A percentile compares a stretch with the other conserved stretches of the same genome.
These are phyloP conservation scores for Thaumatotibia leucotreta DNA, from an alignment of 1,140 invertebrate species.

Conservation along the genomic window DNA sequence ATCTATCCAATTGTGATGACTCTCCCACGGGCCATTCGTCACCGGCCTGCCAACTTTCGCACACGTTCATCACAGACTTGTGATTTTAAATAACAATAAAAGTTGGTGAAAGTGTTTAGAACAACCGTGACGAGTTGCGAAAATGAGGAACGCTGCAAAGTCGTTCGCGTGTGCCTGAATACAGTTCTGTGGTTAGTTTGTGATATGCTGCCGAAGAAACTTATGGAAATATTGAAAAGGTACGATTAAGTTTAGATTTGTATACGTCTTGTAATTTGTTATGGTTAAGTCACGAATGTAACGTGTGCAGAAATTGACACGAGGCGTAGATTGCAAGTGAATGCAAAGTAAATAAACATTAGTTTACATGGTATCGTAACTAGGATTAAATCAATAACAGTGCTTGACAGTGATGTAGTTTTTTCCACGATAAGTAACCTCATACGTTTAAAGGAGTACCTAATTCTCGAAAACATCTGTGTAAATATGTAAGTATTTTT, in stretches of 20 bases:
- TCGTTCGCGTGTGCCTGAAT: not conserved
- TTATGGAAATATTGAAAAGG: slow-evolving; percentile 50
- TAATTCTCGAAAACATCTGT: too few relatives aligned
- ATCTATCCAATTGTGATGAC: slow-evolving; percentile 41
- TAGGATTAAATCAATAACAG: too few relatives aligned
- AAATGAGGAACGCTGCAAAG: not conserved
- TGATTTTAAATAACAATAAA: slow-evolving; percentile 21
- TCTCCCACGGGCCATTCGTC: slow-evolving; percentile 45
- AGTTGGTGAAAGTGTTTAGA: slow-evolving; percentile 25
- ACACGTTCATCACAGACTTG: slow-evolving; percentile 24
- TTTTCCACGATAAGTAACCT: too few relatives aligned
- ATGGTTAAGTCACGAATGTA: not conserved
- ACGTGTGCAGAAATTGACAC: not conserved
- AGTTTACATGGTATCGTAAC: not conserved
- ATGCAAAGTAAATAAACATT: not conserved
- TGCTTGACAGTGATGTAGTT: too few relatives aligned
- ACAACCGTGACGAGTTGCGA: slow-evolving; percentile 4
- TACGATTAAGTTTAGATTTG: slow-evolving; percentile 17
- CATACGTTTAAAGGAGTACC: too few relatives aligned
- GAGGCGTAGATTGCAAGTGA: not conserved
- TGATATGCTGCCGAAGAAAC: slow-evolving; percentile 32
- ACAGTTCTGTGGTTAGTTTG: not conserved
- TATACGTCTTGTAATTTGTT: not conserved
- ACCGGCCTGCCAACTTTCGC: slow-evolving; percentile 51
- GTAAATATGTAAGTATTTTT: too few relatives aligned